These are phyloP conservation scores for Acanthosepion pharaonis DNA, from an alignment of 2,888 invertebrate species.

Conservation along the genomic window DNA sequence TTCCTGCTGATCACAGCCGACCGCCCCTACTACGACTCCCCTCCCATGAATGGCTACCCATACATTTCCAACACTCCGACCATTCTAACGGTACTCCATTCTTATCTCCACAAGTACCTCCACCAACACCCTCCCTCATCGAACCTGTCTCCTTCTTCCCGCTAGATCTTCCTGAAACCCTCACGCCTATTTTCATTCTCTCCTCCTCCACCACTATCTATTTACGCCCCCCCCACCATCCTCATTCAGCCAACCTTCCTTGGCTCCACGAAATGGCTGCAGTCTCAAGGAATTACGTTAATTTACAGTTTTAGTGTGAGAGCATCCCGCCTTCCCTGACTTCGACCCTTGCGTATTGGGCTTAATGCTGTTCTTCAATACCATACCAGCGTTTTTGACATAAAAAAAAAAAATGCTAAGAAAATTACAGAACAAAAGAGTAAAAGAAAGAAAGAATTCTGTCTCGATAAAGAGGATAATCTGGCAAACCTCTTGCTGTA, in stretches of 20 bases:
- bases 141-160: not conserved
- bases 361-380: not conserved
- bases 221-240: not conserved
- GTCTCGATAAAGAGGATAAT: not conserved
- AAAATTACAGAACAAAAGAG: not conserved
- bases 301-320: slow-evolving; percentile 33
- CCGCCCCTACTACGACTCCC: not conserved
- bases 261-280: slow-evolving; percentile 9
- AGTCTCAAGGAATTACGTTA: slow-evolving; percentile 8
- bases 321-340: not conserved
- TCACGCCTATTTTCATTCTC: not conserved
- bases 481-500: not conserved
- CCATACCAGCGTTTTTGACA: not conserved
- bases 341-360: not conserved
- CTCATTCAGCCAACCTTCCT: not conserved
- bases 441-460: not conserved
- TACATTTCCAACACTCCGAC: not conserved
- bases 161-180: not conserved
- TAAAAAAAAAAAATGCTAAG: not conserved
- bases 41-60: not conserved
- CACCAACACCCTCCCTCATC: not conserved
- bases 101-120: slow-evolving; percentile 11
- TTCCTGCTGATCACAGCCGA: not conserved
- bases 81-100: not conserved
- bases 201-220: not conserved